Evolutionary conservation across 2,797 vertebrate genomes (phyloP).

Genomic region (Tamandua tetradactyla): DNA sequence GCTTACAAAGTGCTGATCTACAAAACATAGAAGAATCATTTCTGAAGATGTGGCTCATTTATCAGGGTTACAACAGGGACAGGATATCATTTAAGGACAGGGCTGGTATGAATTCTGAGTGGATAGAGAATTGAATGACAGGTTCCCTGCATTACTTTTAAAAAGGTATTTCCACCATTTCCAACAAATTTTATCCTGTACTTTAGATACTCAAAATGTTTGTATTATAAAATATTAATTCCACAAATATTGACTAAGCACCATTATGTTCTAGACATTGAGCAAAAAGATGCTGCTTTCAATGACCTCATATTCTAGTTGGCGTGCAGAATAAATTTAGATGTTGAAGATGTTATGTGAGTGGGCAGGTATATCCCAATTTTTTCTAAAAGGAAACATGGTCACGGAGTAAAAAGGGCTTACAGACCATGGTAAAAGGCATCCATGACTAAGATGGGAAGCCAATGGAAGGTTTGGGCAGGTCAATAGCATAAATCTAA

Average conservation of each 20-base stretch:
- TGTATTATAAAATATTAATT: background rate
- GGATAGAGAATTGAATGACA: background rate
- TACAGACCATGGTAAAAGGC: background rate
- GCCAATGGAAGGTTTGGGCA: background rate
- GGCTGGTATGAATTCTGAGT: background rate
- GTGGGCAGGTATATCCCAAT: background rate
- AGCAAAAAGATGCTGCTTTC: background rate
- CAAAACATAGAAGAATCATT: slow-evolving; percentile 26
- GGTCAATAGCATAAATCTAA: background rate
- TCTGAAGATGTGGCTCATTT: background rate
- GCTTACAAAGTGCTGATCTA: slow-evolving; percentile 54
- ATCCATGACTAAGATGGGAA: background rate
- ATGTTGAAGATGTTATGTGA: background rate
- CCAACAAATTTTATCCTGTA: background rate
- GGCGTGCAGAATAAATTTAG: background rate
- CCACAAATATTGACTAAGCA: background rate
- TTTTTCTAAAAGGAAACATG: background rate
- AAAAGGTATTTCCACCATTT: background rate
- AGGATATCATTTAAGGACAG: background rate
- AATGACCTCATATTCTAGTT: background rate
- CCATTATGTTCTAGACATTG: background rate
- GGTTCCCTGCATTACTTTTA: background rate
- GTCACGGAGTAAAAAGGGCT: background rate
- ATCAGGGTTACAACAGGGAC: background rate
- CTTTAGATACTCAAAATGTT: background rate